Base-by-base conservation (phyloP, 2,113 vertebrate genomes). In the Leptobrachium leishanense region DNA sequence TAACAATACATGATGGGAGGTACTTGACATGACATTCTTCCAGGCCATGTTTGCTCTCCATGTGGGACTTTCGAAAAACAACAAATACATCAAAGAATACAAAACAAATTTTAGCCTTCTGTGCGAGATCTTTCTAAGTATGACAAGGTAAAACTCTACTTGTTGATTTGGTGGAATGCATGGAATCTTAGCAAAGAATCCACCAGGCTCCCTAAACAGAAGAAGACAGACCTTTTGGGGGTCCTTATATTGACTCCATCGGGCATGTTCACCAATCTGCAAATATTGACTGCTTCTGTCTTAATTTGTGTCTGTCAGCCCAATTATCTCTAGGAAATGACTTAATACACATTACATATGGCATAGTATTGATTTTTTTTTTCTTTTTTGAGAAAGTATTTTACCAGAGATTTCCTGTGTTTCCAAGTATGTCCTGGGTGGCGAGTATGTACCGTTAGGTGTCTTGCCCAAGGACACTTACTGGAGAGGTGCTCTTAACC, bases 21-120 rank as follows among this genome's bases (percentile, higher is more conserved):
- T 94, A 96, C 95, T 98, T 96, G 95, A 97, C 95, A 97, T 94
- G 93, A 94, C 93, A 95, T 93, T 95, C 94, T 95, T 96, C 95
- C 93, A 96, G 94, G 95, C 94, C 94, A 93, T 94, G 94, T 94
- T 91, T 94, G 90, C 87, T 87, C 92, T 91, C 91, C 88, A 91
- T 89, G 89, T 91, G 90, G 91, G 91, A 91, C 87, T 88, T 88
- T 84, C 39, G 80, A 89, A 90, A 88, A 90, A 90, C 88, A 90
- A 91, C 89, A 90, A 88, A 85, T 63, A 88, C 71, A 82, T 87
- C 86, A 87, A 86, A 87, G 89, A 89, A 90, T 90, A 91, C 90
- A 94, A 93, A 94, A 90, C 90, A 82, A 87, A 92, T 91, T 94
- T 74, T 91, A 92, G 92, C 91, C 88, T 80, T 74, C 20, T 80